Evolutionary conservation across 2,888 invertebrate species (phyloP).

Genomic region (Lottia scabra): DNA sequence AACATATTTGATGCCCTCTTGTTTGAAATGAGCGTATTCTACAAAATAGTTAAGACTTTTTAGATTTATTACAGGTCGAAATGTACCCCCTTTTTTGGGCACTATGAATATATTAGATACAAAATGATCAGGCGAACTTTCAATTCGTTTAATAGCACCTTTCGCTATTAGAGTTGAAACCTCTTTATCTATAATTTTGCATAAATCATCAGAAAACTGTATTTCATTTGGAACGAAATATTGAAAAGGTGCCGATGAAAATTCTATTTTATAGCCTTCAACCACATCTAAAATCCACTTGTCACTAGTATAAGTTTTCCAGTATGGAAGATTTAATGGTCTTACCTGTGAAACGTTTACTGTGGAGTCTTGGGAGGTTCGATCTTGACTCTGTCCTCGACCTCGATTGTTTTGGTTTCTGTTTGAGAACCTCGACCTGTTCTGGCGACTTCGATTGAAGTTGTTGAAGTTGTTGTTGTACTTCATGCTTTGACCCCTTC

Average conservation of each 20-base stretch:
- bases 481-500: no score
- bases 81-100: slow-evolving; percentile 1
- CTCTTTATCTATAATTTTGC: background rate
- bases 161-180: background rate
- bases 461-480: no score
- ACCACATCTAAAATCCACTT: background rate
- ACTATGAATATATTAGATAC: slow-evolving; percentile 1
- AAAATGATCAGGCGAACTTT: background rate
- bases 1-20: slow-evolving; percentile 10
- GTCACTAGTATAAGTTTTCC: background rate
- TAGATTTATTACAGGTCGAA: slow-evolving; percentile 17
- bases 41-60: slow-evolving; percentile 8
- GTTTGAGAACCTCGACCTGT: no score
- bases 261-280: background rate
- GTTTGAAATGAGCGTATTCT: slow-evolving; percentile 12
- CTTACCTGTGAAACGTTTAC: no score
- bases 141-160: background rate
- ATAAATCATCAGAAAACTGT: background rate
- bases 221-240: background rate
- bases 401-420: no score
- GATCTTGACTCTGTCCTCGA: no score
- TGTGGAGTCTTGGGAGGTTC: no score
- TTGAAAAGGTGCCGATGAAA: background rate
- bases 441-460: no score
- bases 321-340: no score